A percentile compares a stretch with the other conserved stretches of the same genome.
Conservation (phyloP, 2,797 vertebrate species). For the Melanotaenia maccullochi region DNA sequence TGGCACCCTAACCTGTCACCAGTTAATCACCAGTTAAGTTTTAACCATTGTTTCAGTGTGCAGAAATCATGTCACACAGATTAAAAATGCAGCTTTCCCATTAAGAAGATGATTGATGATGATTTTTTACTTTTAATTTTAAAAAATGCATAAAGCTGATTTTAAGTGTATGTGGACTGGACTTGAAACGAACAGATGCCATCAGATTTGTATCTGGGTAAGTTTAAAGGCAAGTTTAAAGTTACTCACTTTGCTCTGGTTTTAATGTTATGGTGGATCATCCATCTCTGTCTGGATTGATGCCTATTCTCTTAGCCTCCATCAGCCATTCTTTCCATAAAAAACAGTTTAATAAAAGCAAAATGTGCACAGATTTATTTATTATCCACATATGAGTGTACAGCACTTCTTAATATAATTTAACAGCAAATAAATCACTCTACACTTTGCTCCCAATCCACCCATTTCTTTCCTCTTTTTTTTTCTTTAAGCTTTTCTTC, state of each 20-base stretch:
- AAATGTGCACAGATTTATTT: slow-evolving; percentile 8
- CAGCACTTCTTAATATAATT: slow-evolving; percentile 41
- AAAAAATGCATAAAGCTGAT: too few species aligned
- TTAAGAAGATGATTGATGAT: too few species aligned
- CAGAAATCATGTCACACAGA: too few species aligned
- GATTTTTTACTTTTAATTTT: too few species aligned
- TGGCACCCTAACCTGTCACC: too few species aligned
- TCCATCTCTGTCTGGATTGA: background rate
- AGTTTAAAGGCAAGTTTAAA: too few species aligned
- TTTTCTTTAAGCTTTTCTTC: background rate
- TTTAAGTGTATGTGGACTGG: too few species aligned
- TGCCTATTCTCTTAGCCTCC: background rate
- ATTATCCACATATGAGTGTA: background rate
- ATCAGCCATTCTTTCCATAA: slow-evolving; percentile 52
- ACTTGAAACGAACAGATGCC: too few species aligned
- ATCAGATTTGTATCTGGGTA: too few species aligned
- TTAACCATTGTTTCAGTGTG: too few species aligned
- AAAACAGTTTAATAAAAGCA: slow-evolving; percentile 25
- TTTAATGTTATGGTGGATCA: background rate
- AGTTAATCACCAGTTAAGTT: too few species aligned
- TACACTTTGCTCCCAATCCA: slow-evolving; percentile 29
- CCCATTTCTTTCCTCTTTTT: slow-evolving; percentile 20
- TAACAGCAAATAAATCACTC: slow-evolving; percentile 61
- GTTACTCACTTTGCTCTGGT: background rate
- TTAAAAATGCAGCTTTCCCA: too few species aligned